Evolutionary conservation across 1,140 invertebrate species (phyloP).

Genomic region (Drosophila trapezifrons): DNA sequence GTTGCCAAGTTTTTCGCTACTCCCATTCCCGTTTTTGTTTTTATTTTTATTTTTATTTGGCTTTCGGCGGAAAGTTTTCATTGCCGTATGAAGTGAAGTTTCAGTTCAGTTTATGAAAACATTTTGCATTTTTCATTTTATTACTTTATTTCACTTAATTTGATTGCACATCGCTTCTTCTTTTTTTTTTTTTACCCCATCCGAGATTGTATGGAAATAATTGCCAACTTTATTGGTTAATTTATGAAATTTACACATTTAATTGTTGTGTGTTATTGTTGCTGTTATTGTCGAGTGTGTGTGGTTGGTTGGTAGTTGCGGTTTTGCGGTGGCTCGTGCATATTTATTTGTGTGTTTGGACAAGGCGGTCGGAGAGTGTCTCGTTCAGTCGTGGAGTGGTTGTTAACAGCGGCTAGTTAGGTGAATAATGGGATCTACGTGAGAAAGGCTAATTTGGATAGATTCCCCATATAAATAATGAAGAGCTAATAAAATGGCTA

Average conservation of each 20-base stretch:
- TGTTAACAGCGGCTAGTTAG: constrained; percentile 35
- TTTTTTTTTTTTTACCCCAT: constrained; percentile 11
- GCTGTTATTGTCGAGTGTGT: constrained; percentile 2
- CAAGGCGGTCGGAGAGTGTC: constrained; percentile 28
- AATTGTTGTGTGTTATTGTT: constrained; percentile 39
- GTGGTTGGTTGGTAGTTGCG: constrained; percentile 38
- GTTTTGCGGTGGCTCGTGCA: constrained; percentile 31
- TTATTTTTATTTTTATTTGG: constrained; percentile 26
- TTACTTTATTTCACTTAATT: constrained; percentile 47
- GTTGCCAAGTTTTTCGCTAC: constrained; percentile 48
- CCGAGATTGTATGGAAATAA: constrained; percentile 65
- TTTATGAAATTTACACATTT: constrained; percentile 79
- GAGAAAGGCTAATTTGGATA: constrained; percentile 12
- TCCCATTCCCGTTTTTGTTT: constrained; percentile 12
- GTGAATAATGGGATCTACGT: constrained; percentile 9
- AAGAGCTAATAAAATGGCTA: background rate
- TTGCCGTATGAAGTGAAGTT: constrained; percentile 19
- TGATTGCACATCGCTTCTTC: constrained; percentile 8
- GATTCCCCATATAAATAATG: background rate
- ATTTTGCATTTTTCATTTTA: constrained; percentile 53
- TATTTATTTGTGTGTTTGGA: constrained; percentile 52
- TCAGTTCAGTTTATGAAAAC: constrained; percentile 73
- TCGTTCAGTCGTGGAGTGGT: constrained; percentile 31
- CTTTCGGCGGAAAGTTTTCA: constrained; percentile 39
- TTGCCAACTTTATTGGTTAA: constrained; percentile 74